Percentiles rank a stretch among this genome's conserved stretches.
These are phyloP conservation scores for Plestiodon gilberti DNA, from an alignment of 2,113 vertebrate genomes.

Conservation along the genomic window DNA sequence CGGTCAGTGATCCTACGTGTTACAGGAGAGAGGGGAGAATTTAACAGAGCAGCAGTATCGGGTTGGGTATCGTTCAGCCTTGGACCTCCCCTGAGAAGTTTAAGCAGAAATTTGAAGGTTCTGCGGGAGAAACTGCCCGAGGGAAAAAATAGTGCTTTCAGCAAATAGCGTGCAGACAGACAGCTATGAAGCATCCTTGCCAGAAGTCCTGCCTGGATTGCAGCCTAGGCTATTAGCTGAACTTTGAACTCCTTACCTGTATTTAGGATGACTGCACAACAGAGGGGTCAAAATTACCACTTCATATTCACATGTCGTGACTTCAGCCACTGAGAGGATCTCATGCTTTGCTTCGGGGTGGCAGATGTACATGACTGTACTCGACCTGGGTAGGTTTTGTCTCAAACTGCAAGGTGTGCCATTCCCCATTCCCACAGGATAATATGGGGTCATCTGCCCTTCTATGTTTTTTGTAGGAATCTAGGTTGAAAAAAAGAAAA, in stretches of 20 bases:
- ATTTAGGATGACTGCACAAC: conserved; percentile 93
- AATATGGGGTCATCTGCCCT: conserved; percentile 97
- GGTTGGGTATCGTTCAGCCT: too few relatives aligned
- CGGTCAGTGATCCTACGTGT: not conserved
- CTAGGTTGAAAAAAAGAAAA: conserved; percentile 49
- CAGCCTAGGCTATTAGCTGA: not conserved
- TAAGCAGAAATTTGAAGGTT: not conserved
- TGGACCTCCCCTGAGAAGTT: not conserved
- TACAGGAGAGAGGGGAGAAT: not conserved
- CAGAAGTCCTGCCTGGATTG: not conserved
- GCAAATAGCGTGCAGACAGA: not conserved
- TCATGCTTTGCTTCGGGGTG: conserved; percentile 98
- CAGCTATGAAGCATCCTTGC: not conserved
- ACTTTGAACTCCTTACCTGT: conserved; percentile 79
- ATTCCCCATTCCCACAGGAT: conserved; percentile 89
- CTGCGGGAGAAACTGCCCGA: not conserved
- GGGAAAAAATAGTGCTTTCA: not conserved
- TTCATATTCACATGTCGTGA: conserved; percentile 97
- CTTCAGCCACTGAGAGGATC: conserved; percentile 95
- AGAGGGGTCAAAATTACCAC: conserved; percentile 96
- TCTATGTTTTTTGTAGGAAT: conserved; percentile 93
- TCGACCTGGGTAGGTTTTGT: conserved; percentile 86
- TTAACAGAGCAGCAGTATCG: not conserved
- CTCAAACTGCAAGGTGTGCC: conserved; percentile 93
- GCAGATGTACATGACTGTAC: conserved; percentile 93